These are phyloP conservation scores for Turnix velox DNA, from an alignment of 2,113 vertebrate species.

Conservation along the genomic window DNA sequence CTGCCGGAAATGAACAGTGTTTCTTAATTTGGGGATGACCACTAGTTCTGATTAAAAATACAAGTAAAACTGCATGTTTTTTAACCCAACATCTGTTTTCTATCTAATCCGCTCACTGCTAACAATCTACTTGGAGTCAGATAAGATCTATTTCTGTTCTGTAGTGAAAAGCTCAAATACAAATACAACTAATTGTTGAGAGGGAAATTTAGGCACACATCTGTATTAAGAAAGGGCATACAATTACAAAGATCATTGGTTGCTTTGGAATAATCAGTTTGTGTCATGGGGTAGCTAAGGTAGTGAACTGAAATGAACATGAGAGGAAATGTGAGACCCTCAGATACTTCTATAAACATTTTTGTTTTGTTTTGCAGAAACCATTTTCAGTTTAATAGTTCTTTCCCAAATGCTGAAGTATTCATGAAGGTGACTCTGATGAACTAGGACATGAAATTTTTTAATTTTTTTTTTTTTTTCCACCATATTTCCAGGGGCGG, in stretches of 20 bases:
- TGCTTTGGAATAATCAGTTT: not conserved
- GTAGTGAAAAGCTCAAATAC: not conserved
- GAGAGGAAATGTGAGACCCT: not conserved
- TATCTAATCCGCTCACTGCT: not conserved
- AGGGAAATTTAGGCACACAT: not conserved
- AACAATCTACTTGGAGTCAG: not conserved
- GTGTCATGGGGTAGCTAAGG: not conserved
- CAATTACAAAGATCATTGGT: not conserved
- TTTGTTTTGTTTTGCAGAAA: not conserved
- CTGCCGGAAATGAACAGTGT: not conserved
- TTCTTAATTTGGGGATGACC: not conserved
- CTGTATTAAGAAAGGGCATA: not conserved
- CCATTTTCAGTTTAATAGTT: not conserved
- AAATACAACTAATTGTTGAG: not conserved
- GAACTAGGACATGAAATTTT: not conserved
- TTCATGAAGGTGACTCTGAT: not conserved
- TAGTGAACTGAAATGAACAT: not conserved
- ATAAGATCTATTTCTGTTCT: conserved; percentile 12
- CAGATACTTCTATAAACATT: not conserved
- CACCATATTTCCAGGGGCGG: not conserved
- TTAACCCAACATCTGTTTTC: conserved; percentile 4
- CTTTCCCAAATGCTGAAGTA: not conserved
- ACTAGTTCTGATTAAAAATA: conserved; percentile 17
- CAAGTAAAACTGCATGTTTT: not conserved
- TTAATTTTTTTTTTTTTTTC: not conserved